These are phyloP conservation scores for Aphelinus certus DNA, from an alignment of 1,140 invertebrate genomes.

Conservation along the genomic window DNA sequence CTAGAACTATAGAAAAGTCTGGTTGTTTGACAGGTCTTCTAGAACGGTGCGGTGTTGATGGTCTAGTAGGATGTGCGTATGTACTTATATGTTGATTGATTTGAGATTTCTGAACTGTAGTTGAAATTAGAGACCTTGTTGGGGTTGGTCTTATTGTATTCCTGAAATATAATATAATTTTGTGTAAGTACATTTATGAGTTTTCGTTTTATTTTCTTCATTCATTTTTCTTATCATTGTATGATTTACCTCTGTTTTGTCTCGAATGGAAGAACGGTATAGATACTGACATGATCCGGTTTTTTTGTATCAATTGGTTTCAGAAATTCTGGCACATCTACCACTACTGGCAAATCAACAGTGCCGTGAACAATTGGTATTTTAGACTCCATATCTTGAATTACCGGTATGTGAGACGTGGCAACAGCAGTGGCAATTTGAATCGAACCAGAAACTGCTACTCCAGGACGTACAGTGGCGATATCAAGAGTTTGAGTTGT, in stretches of 20 bases:
- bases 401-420: conserved; percentile 60
- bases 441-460: conserved; percentile 61
- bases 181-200: neutral
- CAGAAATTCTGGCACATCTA: conserved; percentile 57
- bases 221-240: too few species aligned
- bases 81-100: conserved; percentile 44
- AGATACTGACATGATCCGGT: conserved; percentile 58
- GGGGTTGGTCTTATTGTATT: conserved; percentile 40
- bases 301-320: conserved; percentile 50
- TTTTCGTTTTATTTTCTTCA: neutral
- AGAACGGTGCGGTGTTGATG: conserved; percentile 38
- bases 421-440: conserved; percentile 63
- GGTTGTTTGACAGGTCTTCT: conserved; percentile 47
- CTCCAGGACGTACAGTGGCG: conserved; percentile 53
- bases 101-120: conserved; percentile 46
- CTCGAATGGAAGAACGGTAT: conserved; percentile 60
- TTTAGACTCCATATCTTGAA: conserved; percentile 61
- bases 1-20: conserved; percentile 53
- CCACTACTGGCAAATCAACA: conserved; percentile 59
- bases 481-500: conserved; percentile 54
- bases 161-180: conserved; percentile 10
- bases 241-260: conserved; percentile 54
- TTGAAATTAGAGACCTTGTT: conserved; percentile 53
- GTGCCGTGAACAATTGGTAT: conserved; percentile 64
- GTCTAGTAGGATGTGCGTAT: conserved; percentile 32